Percentiles rank a stretch among this genome's conserved stretches.
These are phyloP conservation scores for Palaemon carinicauda DNA, from an alignment of 1,140 invertebrate genomes.

Conservation along the genomic window DNA sequence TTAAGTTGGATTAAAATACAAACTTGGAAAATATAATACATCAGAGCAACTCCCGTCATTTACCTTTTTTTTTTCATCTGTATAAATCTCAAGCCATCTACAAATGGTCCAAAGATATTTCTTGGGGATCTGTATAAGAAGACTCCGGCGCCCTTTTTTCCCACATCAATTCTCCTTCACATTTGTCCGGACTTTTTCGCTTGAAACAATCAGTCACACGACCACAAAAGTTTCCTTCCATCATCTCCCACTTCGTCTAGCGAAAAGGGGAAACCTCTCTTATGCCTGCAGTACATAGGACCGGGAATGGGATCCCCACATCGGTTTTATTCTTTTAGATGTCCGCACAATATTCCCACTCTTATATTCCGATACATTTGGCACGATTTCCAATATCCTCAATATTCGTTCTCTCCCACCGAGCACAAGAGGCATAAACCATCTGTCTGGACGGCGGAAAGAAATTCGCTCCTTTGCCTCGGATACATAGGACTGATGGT, in stretches of 20 bases:
- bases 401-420: not conserved
- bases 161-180: slow-evolving; percentile 49
- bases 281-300: not conserved
- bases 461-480: not conserved
- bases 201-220: slow-evolving; percentile 46
- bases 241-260: not conserved
- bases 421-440: not conserved
- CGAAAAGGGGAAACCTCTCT: not conserved
- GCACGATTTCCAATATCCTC: not conserved
- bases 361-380: slow-evolving; percentile 26
- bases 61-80: no score
- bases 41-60: no score
- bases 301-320: not conserved
- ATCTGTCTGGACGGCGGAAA: not conserved
- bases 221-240: slow-evolving; percentile 33
- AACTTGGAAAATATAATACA: no score
- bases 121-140: not conserved
- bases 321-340: not conserved
- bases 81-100: no score
- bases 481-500: not conserved
- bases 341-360: slow-evolving; percentile 24
- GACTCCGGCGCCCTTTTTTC: slow-evolving; percentile 9
- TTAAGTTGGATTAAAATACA: no score
- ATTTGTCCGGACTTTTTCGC: slow-evolving; percentile 42
- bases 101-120: not conserved